Conservation (phyloP, 2,888 invertebrate species). For the Meganola albula region DNA sequence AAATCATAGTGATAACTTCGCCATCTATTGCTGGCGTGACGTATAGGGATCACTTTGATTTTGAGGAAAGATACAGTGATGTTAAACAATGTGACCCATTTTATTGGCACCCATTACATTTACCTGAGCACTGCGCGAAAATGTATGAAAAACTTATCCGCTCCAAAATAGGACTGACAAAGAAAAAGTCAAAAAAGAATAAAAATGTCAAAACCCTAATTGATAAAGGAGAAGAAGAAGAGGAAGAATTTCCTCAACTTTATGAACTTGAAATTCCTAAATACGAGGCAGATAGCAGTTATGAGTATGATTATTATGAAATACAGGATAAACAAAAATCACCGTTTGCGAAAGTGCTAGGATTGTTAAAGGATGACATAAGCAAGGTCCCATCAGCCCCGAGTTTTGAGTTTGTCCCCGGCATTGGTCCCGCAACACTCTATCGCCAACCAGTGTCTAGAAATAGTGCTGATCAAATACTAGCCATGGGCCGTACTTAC, state of each 20-base stretch:
- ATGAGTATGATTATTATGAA: no score
- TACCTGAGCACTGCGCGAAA: constrained; percentile 51
- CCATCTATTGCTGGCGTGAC: constrained; percentile 59
- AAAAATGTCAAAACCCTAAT: no score
- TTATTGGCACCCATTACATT: constrained; percentile 61
- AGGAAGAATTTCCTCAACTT: no score
- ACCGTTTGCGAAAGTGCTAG: no score
- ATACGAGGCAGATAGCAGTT: no score
- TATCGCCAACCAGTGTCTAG: constrained; percentile 57
- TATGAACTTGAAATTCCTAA: no score
- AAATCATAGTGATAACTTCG: constrained; percentile 17
- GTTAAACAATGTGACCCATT: constrained; percentile 58
- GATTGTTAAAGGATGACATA: constrained; percentile 44
- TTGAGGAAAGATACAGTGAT: constrained; percentile 50
- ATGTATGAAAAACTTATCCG: constrained; percentile 50
- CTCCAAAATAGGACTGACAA: constrained; percentile 35
- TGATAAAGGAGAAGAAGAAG: no score
- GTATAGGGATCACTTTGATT: constrained; percentile 57
- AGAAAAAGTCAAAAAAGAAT: constrained; percentile 6
- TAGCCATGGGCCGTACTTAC: constrained; percentile 27
- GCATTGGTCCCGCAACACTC: constrained; percentile 48
- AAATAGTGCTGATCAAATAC: constrained; percentile 45
- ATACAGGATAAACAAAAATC: no score
- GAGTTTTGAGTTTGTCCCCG: constrained; percentile 39
- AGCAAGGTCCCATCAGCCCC: constrained; percentile 41